These are phyloP conservation scores for Trichogramma dendrolimi DNA, from an alignment of 2,888 invertebrate genomes.

Conservation along the genomic window DNA sequence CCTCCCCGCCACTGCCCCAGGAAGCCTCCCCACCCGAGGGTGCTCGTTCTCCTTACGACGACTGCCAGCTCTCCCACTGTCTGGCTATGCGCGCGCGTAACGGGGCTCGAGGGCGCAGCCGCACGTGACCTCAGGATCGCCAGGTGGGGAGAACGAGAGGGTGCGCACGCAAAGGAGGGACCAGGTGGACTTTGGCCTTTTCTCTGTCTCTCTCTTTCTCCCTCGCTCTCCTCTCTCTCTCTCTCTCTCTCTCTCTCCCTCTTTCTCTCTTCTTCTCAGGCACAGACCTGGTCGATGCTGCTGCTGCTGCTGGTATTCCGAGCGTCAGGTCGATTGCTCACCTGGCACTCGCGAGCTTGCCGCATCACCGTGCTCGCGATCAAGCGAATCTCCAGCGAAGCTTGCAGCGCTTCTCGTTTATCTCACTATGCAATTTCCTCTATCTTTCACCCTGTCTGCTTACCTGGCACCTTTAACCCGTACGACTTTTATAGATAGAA, in stretches of 20 bases:
- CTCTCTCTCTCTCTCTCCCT: not conserved
- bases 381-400: not conserved
- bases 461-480: no score
- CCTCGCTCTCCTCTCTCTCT: constrained; percentile 39
- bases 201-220: not conserved
- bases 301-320: constrained; percentile 48
- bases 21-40: constrained; percentile 32
- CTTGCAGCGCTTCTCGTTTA: no score
- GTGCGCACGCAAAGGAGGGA: constrained; percentile 13
- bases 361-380: constrained; percentile 1
- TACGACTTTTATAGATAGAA: no score
- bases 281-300: constrained; percentile 48
- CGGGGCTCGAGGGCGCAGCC: constrained; percentile 27
- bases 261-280: constrained; percentile 45
- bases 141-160: not conserved
- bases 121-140: constrained; percentile 37
- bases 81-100: not conserved
- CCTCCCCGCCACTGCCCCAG: constrained; percentile 48
- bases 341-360: constrained; percentile 33
- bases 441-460: no score
- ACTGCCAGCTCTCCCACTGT: constrained; percentile 13
- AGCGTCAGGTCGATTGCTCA: constrained; percentile 51
- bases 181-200: constrained; percentile 22
- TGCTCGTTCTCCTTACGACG: constrained; percentile 4
- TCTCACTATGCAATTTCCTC: no score